These are phyloP conservation scores for Scopus umbretta DNA, from an alignment of 2,113 vertebrate species.

Conservation along the genomic window DNA sequence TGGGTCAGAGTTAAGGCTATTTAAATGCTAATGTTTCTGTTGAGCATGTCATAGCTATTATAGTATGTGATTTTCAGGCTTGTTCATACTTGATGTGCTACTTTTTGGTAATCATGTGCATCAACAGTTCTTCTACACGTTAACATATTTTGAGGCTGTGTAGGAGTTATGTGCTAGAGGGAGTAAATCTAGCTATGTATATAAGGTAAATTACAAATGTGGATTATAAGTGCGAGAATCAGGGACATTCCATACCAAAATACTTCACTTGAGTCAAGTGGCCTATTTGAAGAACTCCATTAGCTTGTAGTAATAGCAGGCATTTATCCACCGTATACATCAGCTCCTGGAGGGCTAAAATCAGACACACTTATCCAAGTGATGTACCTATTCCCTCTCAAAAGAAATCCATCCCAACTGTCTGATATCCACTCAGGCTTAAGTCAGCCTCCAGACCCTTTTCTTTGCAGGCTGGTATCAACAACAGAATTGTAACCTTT, in stretches of 20 bases:
- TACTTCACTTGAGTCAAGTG: conserved; percentile 5
- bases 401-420: neutral
- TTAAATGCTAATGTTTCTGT: conserved; percentile 2
- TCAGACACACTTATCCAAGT: neutral
- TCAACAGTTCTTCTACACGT: conserved; percentile 54
- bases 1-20: conserved; percentile 2
- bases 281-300: conserved; percentile 27
- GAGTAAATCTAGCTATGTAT: conserved; percentile 50
- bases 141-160: conserved; percentile 51
- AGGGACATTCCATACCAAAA: conserved; percentile 27
- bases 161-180: conserved; percentile 45
- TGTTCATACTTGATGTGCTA: conserved; percentile 40
- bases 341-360: neutral
- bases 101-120: conserved; percentile 44
- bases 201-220: conserved; percentile 49
- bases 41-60: neutral
- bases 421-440: neutral
- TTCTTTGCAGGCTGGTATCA: neutral
- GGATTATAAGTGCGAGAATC: neutral
- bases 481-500: neutral
- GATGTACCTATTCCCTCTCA: neutral
- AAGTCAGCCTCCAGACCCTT: neutral
- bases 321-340: neutral
- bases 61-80: conserved; percentile 35
- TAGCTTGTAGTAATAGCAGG: neutral